Evolutionary conservation across 2,888 invertebrate species (phyloP), one percentile per base, ranked within the genome.

Genomic region (Lumbricus terrestris): DNA sequence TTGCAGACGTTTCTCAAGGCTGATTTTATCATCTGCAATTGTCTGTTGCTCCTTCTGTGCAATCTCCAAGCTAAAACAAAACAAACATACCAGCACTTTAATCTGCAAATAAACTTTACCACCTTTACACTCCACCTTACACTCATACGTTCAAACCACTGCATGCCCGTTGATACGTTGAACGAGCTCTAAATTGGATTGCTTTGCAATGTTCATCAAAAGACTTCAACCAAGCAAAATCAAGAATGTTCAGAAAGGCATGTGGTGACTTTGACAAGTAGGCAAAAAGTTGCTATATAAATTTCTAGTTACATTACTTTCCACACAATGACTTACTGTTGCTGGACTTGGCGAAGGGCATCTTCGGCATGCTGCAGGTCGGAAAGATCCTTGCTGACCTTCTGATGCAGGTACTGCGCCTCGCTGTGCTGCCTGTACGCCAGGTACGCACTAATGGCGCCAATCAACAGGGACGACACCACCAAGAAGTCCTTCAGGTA

Each of bases 401-500:
- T 96, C 92, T 93, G 92, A 89, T 99, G 96, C 94, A 99, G 97
- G 92, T 96, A 96, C 93, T 97, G 97, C 82, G 97, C 97, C 94
- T 97, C 97, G 94, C 97, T 97, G 94, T 98, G 97, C 93, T 98
- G 98, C 91, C 97, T 96, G 95, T 97, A 97, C 42, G 97, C 98
- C 95, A 98, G 97, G 97, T 98, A 98, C 93, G 97, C 97, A 90
- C 98, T 98, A 90, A 97, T 97, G 90, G 97, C 96, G 18, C 98
- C 98, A 93, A 97, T 97, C 92, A 98, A 96, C 90, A 98, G 95
- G 91, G 98, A 96, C 6, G 97, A 96, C 69, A 98, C 97, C 93
- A 99, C 96, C 92, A 97, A 96, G 94, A 98, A 96, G 95, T 99
- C 99, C 95, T 99, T 99, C 96, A 98, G 96, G 94, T 97, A 96